Base-by-base conservation (phyloP, 2,113 vertebrate species). In the Seriola aureovittata region DNA sequence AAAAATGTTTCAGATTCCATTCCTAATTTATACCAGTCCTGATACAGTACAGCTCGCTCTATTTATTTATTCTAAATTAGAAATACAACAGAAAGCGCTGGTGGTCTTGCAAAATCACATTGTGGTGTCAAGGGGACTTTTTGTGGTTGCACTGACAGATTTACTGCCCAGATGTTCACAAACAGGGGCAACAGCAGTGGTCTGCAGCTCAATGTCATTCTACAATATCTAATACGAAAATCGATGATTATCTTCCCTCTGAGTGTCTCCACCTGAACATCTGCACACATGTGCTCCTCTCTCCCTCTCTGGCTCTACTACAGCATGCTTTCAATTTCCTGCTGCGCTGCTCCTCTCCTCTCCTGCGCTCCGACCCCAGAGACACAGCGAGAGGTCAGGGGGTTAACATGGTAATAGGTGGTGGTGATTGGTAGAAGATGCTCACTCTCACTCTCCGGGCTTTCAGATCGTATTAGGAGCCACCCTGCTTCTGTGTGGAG, bases 341-440 rank as follows among this genome's bases (percentile, higher is more conserved):
- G 73, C 79, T 14, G 57, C 55, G 19, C 80, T 4, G 69, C 81
- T 83, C 75, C 72, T 78, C 87, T 77, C 57, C 38, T 12, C 85
- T 78, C 75, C 54, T n/a, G 62, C 40, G 44, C 75, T 12, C 55
- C 81, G 72, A 81, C 91, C 86, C 89, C 84, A 65, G 89, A 88
- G 91, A 94, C 87, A 66, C 88, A 3, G 62, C 16, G 78, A 72
- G 87, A 48, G 94, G 91, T 91, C 92, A 92, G 85, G 85, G 91
- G 94, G 94, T 95, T 94, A 95, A 95, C 90, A 21, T 88, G 92
- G 90, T 95, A 95, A 95, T 95, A 93, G 92, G 92, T 88, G 91
- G 85, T 81, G 86, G 91, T 94, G 94, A 95, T 94, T 95, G 92
- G 93, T 93, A 63, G 89, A 91, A 90, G 92, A 91, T 89, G 80